Evolutionary conservation across 2,888 invertebrate species (phyloP).

Genomic region (Galeruca laticollis): DNA sequence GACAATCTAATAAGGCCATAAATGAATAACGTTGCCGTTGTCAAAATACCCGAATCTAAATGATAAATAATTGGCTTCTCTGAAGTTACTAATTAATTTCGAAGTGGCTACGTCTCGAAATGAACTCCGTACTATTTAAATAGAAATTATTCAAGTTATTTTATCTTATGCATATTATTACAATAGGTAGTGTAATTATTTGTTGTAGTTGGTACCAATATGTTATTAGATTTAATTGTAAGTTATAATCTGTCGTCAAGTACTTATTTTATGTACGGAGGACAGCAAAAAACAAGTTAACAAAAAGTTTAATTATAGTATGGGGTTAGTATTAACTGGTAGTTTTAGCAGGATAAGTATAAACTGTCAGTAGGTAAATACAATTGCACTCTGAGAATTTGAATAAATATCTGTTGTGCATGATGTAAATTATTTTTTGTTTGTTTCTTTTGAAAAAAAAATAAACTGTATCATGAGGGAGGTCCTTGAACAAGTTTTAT

Average conservation of each 20-base stretch:
- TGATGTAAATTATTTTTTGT: background rate
- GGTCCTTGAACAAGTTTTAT: too few species aligned
- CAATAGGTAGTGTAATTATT: constrained; percentile 29
- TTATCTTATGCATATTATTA: constrained; percentile 36
- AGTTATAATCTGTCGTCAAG: constrained; percentile 37
- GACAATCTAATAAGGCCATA: constrained; percentile 8
- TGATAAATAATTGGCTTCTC: constrained; percentile 10
- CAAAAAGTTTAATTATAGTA: constrained; percentile 17
- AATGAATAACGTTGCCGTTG: constrained; percentile 1
- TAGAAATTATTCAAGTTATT: background rate
- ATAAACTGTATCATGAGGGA: background rate
- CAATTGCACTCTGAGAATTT: background rate
- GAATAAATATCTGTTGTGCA: background rate
- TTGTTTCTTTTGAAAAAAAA: background rate
- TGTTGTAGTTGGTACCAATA: constrained; percentile 30
- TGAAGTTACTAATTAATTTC: constrained; percentile 2
- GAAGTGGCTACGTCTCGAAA: constrained; percentile 4
- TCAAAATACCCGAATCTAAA: constrained; percentile 9
- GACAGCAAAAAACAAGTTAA: constrained; percentile 14
- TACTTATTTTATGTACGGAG: constrained; percentile 30
- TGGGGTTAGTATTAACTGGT: background rate
- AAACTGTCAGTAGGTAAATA: background rate
- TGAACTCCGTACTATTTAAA: constrained; percentile 1
- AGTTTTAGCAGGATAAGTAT: background rate
- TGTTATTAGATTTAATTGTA: constrained; percentile 36